Base-by-base conservation (phyloP, 2,797 vertebrate genomes). In the Phataginus tetradactyla region DNA sequence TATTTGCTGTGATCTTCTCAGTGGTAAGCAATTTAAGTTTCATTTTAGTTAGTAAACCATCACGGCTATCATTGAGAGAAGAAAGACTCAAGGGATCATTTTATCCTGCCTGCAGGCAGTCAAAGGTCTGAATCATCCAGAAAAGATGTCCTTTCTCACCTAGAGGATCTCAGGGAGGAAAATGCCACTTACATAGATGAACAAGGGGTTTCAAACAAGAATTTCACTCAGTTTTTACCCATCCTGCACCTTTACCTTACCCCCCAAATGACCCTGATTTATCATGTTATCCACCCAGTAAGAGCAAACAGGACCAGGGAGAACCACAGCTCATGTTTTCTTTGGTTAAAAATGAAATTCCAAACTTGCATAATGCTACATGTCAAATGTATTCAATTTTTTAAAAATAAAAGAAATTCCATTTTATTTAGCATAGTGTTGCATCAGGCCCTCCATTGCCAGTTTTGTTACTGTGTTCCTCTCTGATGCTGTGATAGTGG, bases 131-230 rank as follows among this genome's bases (percentile, higher is more conserved):
- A 93, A 75, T 66, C 78, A 55, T 39, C 64, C 64, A 68, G 80
- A 95, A 94, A 88, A 86, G 74, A 89, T 88, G 90, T 39, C n/a
- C 37, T 91, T 94, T 96, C n/a, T 94, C 21, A 14, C 61, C 49
- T 87, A 29, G 79, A 59, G 64, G 68, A 39, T 69, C 64, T 81
- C 17, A 6, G 25, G 49, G 55, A 34, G 20, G 23, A 69, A 84
- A 71, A 55, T 21, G 8, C 34, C 42, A 72, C 49, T 88, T 92
- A 27, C 69, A 53, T 12, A 55, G n/a, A 83, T 25, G 77, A 88
- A 34, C 34, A 63, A 92, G 79, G 95, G 39, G 45, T 94, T 94
- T 89, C 85, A 90, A 88, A 64, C 1, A 72, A 86, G 71, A 95
- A 84, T 42, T 39, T 61, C 93, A 61, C 13, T 88, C 74, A 34